Evolutionary conservation across 2,888 invertebrate genomes (phyloP), one percentile per base, ranked within the genome.

Genomic region (Chorisops tibialis): DNA sequence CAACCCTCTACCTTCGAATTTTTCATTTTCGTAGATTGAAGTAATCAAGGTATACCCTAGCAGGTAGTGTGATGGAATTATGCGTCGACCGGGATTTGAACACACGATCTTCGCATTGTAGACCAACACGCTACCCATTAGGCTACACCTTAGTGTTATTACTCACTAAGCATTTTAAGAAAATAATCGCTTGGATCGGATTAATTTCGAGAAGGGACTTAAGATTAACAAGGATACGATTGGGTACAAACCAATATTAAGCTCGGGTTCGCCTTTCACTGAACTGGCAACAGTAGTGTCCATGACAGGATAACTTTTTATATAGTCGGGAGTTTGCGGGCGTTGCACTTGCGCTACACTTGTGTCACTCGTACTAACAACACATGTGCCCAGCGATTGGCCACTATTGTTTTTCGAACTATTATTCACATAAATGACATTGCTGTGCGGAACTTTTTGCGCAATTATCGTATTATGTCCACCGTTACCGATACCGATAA

Each of bases 271-370:
- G 2, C 78, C 78, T 66, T 78, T 78, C 16, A 76, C 70, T 60
- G 77, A 77, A 67, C 78, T 78, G 63, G 78, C 78, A 63, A 78
- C 78, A 63, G 78, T 78, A 63, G 77, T 77, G 73, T 78, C 78
- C 78, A 78, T 78, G 63, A 78, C 77, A 61, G 78, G 78, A 72
- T 77, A 78, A 24, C 76, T 76, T 69, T 76, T 76, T 16, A 76
- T 77, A 65, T 78, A 78, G 60, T 78, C 77, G 66, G 77, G 77
- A 1, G 77, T 78, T 64, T 77, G 76, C 6, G 77, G 77, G 64
- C 76, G 61, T 21, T 21, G 60, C 30, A 37, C 18, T 12, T 47
- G 54, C 19, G 54, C 14, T 14, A 22, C 41, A 43, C 43, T 45
- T 14, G 38, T 39, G 4, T 48, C 49, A 59, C 48, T 59, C 14